These are phyloP conservation scores for Myripristis jacobus DNA, from an alignment of 2,797 vertebrate genomes.

Conservation along the genomic window DNA sequence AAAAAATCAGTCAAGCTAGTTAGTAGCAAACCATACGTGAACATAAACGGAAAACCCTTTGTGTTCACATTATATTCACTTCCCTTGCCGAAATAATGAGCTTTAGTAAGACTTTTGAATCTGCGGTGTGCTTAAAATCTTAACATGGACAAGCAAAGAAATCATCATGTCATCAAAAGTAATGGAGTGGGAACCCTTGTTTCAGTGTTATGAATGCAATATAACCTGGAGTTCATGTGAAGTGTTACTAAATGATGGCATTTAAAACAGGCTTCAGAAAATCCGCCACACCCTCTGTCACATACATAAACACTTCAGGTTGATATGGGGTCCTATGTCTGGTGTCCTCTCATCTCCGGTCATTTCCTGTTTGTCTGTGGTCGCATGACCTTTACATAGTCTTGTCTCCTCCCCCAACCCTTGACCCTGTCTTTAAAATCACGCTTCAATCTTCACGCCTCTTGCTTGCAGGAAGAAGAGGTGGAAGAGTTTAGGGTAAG, in stretches of 20 bases:
- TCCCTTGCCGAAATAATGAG: no score
- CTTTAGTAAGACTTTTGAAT: no score
- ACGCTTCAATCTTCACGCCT: slow-evolving; percentile 96
- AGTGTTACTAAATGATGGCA: not conserved
- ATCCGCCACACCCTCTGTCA: slow-evolving; percentile 9
- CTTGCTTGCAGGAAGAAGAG: slow-evolving; percentile 99
- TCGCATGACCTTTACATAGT: slow-evolving; percentile 77
- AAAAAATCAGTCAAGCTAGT: no score
- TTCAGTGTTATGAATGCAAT: not conserved
- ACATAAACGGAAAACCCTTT: no score
- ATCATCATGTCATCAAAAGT: no score
- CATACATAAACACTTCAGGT: slow-evolving; percentile 10
- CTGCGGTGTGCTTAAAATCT: no score
- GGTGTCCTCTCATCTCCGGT: slow-evolving; percentile 65
- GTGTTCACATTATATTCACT: no score
- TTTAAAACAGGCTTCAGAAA: not conserved
- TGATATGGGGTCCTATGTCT: slow-evolving; percentile 68
- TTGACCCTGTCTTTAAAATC: slow-evolving; percentile 85
- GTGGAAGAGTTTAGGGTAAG: slow-evolving; percentile 99
- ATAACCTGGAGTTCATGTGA: not conserved
- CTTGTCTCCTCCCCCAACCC: slow-evolving; percentile 57
- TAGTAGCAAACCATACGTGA: no score
- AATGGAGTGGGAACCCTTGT: no score
- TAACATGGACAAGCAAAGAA: no score
- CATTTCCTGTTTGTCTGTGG: slow-evolving; percentile 74